Percentiles rank a stretch among this genome's conserved stretches.
These are phyloP conservation scores for Protobothrops mucrosquamatus DNA, from an alignment of 2,113 vertebrate species.

Conservation along the genomic window DNA sequence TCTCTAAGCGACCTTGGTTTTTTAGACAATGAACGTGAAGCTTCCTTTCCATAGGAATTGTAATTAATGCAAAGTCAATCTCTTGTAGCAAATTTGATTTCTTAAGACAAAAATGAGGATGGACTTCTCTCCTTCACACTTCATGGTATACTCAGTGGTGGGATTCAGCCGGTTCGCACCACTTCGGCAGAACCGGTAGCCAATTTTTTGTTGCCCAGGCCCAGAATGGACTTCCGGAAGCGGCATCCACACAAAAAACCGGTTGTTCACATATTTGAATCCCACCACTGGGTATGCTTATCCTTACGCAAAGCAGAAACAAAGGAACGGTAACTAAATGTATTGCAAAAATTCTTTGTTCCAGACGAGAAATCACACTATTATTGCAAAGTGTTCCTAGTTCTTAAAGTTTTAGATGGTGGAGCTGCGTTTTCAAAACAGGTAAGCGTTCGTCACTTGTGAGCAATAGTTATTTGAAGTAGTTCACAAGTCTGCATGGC, in stretches of 20 bases:
- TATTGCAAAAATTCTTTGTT: not conserved
- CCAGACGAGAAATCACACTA: not conserved
- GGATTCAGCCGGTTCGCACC: too few relatives aligned
- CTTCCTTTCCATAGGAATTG: not conserved
- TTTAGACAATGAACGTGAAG: not conserved
- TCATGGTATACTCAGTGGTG: not conserved
- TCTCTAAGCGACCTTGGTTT: not conserved
- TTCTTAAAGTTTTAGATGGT: not conserved
- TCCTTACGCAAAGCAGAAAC: not conserved
- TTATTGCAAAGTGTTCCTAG: not conserved
- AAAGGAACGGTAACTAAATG: not conserved
- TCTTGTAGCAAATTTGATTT: not conserved
- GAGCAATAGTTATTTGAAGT: not conserved
- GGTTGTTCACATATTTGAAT: too few relatives aligned
- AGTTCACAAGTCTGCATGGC: not conserved
- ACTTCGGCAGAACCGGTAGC: too few relatives aligned
- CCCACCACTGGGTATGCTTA: too few relatives aligned
- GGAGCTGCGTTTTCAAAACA: not conserved
- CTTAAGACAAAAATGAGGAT: not conserved
- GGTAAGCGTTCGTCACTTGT: not conserved
- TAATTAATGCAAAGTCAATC: not conserved
- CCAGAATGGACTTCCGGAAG: too few relatives aligned
- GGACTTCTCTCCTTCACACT: not conserved
- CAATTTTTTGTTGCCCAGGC: too few relatives aligned
- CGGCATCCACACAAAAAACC: too few relatives aligned